Percentiles rank a stretch among this genome's conserved stretches.
Conservation (phyloP, 2,113 vertebrate genomes). For the Calidris pygmaea region DNA sequence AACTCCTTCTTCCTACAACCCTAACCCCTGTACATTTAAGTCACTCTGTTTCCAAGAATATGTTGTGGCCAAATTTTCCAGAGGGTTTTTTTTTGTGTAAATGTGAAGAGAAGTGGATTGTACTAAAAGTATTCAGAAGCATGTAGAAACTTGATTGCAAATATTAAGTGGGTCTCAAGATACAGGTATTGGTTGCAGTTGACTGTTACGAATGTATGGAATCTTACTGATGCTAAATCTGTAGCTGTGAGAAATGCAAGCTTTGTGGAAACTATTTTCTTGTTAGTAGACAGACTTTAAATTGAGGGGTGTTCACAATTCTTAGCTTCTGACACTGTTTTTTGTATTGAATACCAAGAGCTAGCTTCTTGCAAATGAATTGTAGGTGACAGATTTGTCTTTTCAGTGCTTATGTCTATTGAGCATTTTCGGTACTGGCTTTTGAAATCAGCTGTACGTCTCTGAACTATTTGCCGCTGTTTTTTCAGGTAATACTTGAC, state of each 20-base stretch:
- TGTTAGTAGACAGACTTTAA: not conserved
- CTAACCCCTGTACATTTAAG: not conserved
- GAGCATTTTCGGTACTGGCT: not conserved
- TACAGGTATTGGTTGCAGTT: not conserved
- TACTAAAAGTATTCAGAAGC: not conserved
- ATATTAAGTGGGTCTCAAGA: not conserved
- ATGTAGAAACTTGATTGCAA: not conserved
- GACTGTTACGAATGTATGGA: not conserved
- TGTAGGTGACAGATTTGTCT: not conserved
- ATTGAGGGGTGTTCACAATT: not conserved
- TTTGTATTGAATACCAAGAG: not conserved
- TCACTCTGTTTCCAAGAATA: not conserved
- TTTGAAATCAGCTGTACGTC: not conserved
- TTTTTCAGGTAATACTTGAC: not conserved
- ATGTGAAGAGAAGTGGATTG: not conserved
- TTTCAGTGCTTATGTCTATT: not conserved
- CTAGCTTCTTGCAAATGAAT: not conserved
- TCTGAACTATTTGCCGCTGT: not conserved
- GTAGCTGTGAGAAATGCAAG: not conserved
- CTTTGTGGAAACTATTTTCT: not conserved
- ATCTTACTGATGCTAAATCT: not conserved
- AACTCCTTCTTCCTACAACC: not conserved
- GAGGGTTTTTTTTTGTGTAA: not conserved
- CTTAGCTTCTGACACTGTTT: not conserved
- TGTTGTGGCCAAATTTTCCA: not conserved